Evolutionary conservation across 2,888 invertebrate species (phyloP), one percentile per base, ranked within the genome.

Genomic region (Vanessa cardui): DNA sequence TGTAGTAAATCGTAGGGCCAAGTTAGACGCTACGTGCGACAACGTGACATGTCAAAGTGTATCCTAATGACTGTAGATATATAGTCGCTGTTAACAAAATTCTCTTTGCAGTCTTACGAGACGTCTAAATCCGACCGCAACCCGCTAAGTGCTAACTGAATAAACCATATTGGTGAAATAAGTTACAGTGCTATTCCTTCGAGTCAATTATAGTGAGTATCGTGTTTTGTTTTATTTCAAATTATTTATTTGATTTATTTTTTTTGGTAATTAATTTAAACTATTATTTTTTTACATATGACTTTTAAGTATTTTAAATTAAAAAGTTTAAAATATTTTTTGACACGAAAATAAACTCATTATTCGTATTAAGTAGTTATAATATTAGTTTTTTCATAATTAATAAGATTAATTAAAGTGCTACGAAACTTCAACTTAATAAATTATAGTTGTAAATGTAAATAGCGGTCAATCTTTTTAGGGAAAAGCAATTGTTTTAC

Each of bases 91-190:
- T 72, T 73, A 76, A 75, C 66, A 68, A 74, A 68, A 69, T 74
- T 58, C 46, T 61, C 71, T 61, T 71, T 73, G 75, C 80, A 82
- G 79, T 81, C 78, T 74, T 76, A 72, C 76, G 74, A 74, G 74
- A 72, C 70, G 64, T 64, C 69, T 75, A 73, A 73, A 74, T 76
- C 73, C 68, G 78, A 72, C 66, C 74, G 73, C 76, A 72, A 66
- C 76, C 72, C 71, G 49, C 45, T 66, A 69, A 74, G 74, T 69
- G 69, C 31, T 65, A 68, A 64, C 65, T 66, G 52, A 61, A 71
- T 73, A 71, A 68, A 63, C 67, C 64, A 59, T 61, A 64, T 72
- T 18, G 68, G 70, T 64, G 68, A 49, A 63, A 65, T 62, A 69
- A 68, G 68, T 70, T 60, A 21, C 21, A 54, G 63, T 61, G 59